Evolutionary conservation across 92 coral and sea anemone species (phyloP), one percentile per base, ranked within the genome.

Genomic region (Zoanthus gigantus): DNA sequence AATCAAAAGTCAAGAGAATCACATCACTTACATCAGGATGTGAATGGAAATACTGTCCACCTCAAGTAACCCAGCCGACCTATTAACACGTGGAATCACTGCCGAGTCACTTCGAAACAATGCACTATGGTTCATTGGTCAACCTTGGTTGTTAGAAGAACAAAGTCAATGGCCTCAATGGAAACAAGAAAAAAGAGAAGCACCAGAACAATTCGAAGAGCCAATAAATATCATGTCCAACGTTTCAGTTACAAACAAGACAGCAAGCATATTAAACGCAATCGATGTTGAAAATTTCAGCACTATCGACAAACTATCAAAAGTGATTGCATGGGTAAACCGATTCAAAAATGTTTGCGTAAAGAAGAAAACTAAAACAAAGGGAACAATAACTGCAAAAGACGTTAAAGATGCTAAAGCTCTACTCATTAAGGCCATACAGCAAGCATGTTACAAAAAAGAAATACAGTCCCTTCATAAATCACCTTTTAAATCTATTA

Each of bases 11-110:
- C 23, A 7, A 60, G 67, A 60, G 67, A 60, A 60, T 60, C 67
- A 60, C 67, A 60, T 60, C 23, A 60, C 67, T 60, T 14, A 60
- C 67, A 60, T 15, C 67, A 60, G 67, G 67, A 60, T 60, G 30
- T 60, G 67, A 60, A 60, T 82, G 78, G 80, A 65, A 46, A 52
- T 82, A 82, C 47, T 82, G 86, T 46, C 86, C 78, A n/a, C 79
- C 28, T 79, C 29, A 13, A 45, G 17, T 44, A 82, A 82, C 79
- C 86, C 86, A 28, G 86, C 78, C 34, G 63, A 65, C 86, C 76
- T 82, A 4, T 50, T 82, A 23, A 82, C 86, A 65, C 76, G 57
- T 11, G 86, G 86, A 10, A 37, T 82, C 32, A 32, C 86, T 13
- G 29, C 68, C 52, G 13, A 63, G 67, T 76, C 83, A 54, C 31